Evolutionary conservation across 2,113 vertebrate genomes (phyloP), one percentile per base, ranked within the genome.

Genomic region (Pelecanoides urinatrix): DNA sequence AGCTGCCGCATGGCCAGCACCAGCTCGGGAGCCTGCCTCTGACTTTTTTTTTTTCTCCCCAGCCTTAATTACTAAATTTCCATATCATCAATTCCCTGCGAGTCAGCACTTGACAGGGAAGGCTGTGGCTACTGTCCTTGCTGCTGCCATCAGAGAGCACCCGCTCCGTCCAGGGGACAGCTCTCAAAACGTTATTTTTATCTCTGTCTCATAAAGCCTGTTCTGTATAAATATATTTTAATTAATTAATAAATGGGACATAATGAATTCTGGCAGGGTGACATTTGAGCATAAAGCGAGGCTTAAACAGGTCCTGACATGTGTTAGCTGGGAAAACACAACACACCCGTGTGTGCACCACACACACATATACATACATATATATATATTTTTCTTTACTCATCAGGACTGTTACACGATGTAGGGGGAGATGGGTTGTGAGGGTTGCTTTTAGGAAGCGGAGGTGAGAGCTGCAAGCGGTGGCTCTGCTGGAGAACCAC

Each of bases 181-280:
- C 93, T 97, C 96, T 97, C 97, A 96, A 97, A 98, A 98, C 87
- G 93, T 98, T 98, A 98, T 98, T 97, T 98, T 98, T 98, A 96
- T 96, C 96, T 96, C 88, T 91, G 88, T 96, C 95, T 97, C 97
- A 95, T 96, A 98, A 97, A 98, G 96, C 87, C 96, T 96, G 95
- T 93, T 98, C 97, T 97, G 97, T 96, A 97, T 96, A 98, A 98
- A 98, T 98, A 97, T 97, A 97, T 98, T 98, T 98, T 98, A 98
- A 98, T 98, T 98, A 98, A 98, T 98, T 98, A 98, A 98, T 98
- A 98, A 98, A 97, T 95, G 96, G 97, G 94, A 98, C 14, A 11
- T 98, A 98, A 98, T 98, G 97, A 98, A 93, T 98, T 97, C 98
- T 98, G 98, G 98, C 98, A 98, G 98, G 98, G 97, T 98, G 98